Base-by-base conservation (phyloP, 2,888 invertebrate species). In the Drosophila pseudotalamancana region DNA sequence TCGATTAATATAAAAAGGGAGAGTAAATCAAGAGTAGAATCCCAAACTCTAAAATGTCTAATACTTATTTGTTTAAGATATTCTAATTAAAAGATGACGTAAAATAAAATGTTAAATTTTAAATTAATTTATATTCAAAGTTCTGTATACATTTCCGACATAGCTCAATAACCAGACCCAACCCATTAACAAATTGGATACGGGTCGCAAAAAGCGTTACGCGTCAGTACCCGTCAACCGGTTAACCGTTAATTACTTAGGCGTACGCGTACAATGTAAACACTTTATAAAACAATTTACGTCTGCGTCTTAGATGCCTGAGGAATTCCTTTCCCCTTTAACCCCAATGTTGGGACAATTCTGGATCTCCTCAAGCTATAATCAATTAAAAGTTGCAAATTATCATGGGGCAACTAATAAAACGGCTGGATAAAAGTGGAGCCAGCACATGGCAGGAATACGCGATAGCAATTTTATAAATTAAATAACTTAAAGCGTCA, bases 311-410 rank as follows among this genome's bases (percentile, higher is more conserved):
- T 48, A 19, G 34, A n/a, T n/a, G n/a, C n/a, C n/a, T n/a, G n/a
- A n/a, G 6, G 19, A 5, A 9, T 6, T 12, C 16, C 35, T 35
- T n/a, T 1, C 34, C 4, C 12, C 12, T 29, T 31, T 12, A 21
- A 19, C 11, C n/a, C n/a, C n/a, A n/a, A n/a, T n/a, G n/a, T 25
- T 55, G 42, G 19, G 11, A 25, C 16, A 37, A 1, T 9, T 25
- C 11, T 9, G 11, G 25, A 18, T 16, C 3, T 6, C 46, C 42
- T 27, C 37, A 11, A 48, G 61, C 70, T 74, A 80, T 87, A 88
- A 88, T 87, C 87, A 87, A 87, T 88, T 88, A 78, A 76, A 81
- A 83, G 78, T 81, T 71, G 72, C 71, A 82, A 87, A 87, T 79
- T 78, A 77, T 75, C 70, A 45, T 12, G 55, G 31, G 53, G 65